Percentiles rank a stretch among this genome's conserved stretches.
These are phyloP conservation scores for Megastigmus dorsalis DNA, from an alignment of 2,888 invertebrate species.

Conservation along the genomic window DNA sequence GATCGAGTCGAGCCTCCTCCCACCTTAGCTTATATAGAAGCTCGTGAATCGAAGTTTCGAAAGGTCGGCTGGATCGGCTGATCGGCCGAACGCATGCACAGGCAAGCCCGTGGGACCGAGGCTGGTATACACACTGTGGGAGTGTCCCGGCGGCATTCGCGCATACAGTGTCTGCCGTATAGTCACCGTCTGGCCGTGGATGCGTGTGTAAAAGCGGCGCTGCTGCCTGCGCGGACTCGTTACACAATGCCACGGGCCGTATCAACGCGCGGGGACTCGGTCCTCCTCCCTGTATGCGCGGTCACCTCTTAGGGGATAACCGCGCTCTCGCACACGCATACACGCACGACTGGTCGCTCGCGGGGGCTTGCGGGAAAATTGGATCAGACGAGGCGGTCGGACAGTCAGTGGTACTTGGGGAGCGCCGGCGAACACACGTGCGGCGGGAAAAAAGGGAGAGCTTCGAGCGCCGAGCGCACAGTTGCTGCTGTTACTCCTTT, in stretches of 20 bases:
- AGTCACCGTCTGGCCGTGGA: too few relatives aligned
- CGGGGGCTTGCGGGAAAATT: conserved; percentile 53
- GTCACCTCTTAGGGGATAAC: conserved; percentile 5
- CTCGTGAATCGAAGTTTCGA: conserved; percentile 31
- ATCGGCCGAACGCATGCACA: neutral
- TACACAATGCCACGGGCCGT: too few relatives aligned
- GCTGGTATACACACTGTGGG: conserved; percentile 40
- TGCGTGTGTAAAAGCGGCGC: too few relatives aligned
- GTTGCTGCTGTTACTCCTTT: too few relatives aligned
- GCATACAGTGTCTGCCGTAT: too few relatives aligned
- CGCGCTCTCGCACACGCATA: too few relatives aligned
- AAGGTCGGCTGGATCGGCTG: conserved; percentile 16
- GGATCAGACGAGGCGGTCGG: conserved; percentile 59
- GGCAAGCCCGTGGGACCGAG: neutral
- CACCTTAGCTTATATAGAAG: too few relatives aligned
- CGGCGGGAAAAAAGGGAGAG: neutral
- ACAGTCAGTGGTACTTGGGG: conserved; percentile 49
- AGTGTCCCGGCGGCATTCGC: conserved; percentile 24
- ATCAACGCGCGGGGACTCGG: neutral
- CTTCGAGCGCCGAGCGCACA: too few relatives aligned
- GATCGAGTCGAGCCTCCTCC: neutral
- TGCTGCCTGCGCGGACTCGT: neutral
- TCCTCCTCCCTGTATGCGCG: conserved; percentile 38
- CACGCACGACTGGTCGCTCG: too few relatives aligned
- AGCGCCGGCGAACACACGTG: conserved; percentile 35